These are phyloP conservation scores for Trachelus troglodyta DNA, from an alignment of 2,888 invertebrate species.

Conservation along the genomic window DNA sequence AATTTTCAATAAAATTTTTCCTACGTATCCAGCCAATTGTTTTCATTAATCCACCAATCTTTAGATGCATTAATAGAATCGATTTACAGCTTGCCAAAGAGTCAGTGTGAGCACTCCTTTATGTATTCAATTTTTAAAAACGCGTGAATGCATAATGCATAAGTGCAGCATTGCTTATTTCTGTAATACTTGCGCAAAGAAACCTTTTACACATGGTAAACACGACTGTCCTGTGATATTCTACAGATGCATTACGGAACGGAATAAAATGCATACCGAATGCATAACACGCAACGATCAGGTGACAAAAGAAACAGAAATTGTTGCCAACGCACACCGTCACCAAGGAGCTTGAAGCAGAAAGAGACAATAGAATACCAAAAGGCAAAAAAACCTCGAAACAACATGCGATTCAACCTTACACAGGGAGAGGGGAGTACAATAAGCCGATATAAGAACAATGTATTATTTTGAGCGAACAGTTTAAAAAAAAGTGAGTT, in stretches of 20 bases:
- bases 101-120: background rate
- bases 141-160: background rate
- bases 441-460: too few species aligned
- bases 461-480: too few species aligned
- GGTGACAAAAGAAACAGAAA: background rate
- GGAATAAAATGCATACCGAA: background rate
- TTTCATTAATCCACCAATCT: background rate
- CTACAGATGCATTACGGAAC: slow-evolving; percentile 21
- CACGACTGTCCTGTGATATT: slow-evolving; percentile 34
- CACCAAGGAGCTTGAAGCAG: too few species aligned
- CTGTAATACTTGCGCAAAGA: slow-evolving; percentile 24
- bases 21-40: background rate
- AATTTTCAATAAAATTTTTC: background rate
- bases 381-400: too few species aligned
- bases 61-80: too few species aligned
- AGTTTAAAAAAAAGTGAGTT: too few species aligned
- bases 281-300: background rate
- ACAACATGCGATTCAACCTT: too few species aligned
- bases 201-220: slow-evolving; percentile 44
- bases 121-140: background rate
- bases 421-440: too few species aligned
- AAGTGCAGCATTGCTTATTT: background rate
- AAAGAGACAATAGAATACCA: too few species aligned
- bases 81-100: background rate
- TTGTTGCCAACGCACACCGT: background rate